Base-by-base conservation (phyloP, 1,140 invertebrate genomes). In the Drosophila micromelanica region DNA sequence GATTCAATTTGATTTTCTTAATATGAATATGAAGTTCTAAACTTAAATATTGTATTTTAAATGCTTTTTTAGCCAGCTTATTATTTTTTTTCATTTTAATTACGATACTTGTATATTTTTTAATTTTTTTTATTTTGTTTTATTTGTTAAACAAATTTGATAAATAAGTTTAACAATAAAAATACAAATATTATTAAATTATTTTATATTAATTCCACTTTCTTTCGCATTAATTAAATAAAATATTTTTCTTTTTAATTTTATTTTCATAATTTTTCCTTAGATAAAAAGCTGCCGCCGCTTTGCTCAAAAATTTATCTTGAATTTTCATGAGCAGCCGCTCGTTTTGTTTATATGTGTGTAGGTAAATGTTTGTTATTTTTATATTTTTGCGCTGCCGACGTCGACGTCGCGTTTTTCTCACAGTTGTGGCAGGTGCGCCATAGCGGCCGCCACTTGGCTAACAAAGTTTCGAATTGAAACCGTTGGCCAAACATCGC, bases 401-500 rank as follows among this genome's bases (percentile, higher is more conserved):
- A 55, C 65, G 40, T 30, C 70, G 65, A 48, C 65, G 45, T 46
- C 49, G 56, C 55, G 78, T 74, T 56, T 73, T 84, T 73, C 72
- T 74, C 65, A 70, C 65, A 68, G 40, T 69, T 86, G 78, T 46
- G 78, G 84, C 82, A 86, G 81, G 82, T 86, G 82, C 75, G 78
- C 60, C 61, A 87, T 81, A 81, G 52, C 84, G 51, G 49, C 75
- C 70, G 75, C 71, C 82, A 87, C 82, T 76, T 76, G 52, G 20
- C 56, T 38, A 52, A 49, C 37, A 17, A 15, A 37, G 5, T 32
- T 37, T 17, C 37, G 37, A 23, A 56, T 42, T 46, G 38, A 20
- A 60, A 46, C 7, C 7, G 32, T 15, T 7, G 17, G 5, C 56
- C 27, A 37, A 61, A 20, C 30, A 49, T 23, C 11, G 46, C 23